These are phyloP conservation scores for Willisornis vidua DNA, from an alignment of 2,113 vertebrate species.

Conservation along the genomic window DNA sequence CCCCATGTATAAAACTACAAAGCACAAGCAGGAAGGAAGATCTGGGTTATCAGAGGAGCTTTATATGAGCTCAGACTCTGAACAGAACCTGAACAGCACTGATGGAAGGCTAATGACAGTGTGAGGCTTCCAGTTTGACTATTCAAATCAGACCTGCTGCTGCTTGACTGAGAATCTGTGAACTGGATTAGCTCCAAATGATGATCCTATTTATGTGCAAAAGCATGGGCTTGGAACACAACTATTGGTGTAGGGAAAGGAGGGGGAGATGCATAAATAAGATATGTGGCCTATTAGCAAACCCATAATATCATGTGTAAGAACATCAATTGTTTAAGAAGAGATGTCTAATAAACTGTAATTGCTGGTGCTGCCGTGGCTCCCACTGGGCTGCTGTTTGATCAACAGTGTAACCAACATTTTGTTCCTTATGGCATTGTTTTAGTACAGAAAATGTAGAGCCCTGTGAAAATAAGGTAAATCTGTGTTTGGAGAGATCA, in stretches of 20 bases:
- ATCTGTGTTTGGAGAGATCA: not conserved
- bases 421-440: not conserved
- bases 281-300: not conserved
- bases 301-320: not conserved
- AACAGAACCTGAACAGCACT: not conserved
- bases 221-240: not conserved
- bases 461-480: not conserved
- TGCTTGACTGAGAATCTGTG: not conserved
- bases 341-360: not conserved
- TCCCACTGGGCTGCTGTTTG: not conserved
- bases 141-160: not conserved
- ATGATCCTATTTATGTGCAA: not conserved
- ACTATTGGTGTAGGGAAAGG: not conserved
- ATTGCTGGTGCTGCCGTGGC: not conserved
- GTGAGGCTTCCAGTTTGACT: not conserved
- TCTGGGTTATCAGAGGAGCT: accelerated
- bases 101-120: not conserved
- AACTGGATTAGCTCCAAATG: not conserved
- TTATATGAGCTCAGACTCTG: not conserved
- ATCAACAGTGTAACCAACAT: not conserved
- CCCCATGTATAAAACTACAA: not conserved
- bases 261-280: not conserved
- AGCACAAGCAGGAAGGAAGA: not conserved
- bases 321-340: not conserved
- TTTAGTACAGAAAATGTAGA: not conserved